These are phyloP conservation scores for Apoderus coryli DNA, from an alignment of 2,888 invertebrate species.

Conservation along the genomic window DNA sequence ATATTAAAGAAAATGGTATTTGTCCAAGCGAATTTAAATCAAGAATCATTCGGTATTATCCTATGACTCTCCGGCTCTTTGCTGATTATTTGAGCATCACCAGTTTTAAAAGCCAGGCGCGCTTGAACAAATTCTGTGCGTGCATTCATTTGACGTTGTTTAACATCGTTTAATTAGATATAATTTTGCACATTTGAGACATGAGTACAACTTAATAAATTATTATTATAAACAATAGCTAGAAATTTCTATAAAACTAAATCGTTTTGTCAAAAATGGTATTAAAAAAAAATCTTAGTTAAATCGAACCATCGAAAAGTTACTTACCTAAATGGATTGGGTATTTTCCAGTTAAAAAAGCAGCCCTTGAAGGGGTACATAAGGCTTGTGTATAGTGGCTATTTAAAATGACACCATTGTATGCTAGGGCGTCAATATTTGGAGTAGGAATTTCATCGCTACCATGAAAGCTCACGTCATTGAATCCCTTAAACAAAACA, in stretches of 20 bases:
- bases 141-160: no score
- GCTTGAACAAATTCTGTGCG: no score
- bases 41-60: no score
- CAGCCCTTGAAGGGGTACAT: constrained; percentile 75
- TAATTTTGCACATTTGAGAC: neutral
- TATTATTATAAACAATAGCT: neutral
- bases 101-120: no score
- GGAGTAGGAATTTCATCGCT: constrained; percentile 79
- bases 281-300: no score
- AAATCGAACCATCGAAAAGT: no score
- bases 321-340: constrained; percentile 65
- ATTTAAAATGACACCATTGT: constrained; percentile 75
- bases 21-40: no score
- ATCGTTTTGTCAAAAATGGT: no score
- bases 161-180: no score
- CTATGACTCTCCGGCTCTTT: no score
- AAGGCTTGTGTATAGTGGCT: constrained; percentile 77
- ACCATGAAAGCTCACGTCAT: constrained; percentile 85
- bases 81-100: no score
- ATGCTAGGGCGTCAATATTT: constrained; percentile 78
- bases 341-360: constrained; percentile 76
- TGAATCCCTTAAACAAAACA: constrained; percentile 59
- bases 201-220: neutral
- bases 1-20: no score
- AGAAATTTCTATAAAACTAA: neutral